Evolutionary conservation across 1,140 invertebrate genomes (phyloP).

Genomic region (Drosophila mauritiana): DNA sequence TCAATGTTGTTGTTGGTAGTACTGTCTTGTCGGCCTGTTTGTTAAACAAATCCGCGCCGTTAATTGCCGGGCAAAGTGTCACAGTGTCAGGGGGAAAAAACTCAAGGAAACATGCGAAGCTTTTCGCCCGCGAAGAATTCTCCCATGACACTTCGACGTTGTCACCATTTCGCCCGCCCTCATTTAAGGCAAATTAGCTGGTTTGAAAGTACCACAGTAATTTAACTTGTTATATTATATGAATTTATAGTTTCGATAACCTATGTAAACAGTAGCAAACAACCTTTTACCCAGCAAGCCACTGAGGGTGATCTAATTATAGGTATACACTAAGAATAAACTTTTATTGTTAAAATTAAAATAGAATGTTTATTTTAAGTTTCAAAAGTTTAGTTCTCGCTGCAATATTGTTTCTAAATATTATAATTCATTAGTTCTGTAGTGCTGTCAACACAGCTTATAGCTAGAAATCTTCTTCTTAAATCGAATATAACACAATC

Average conservation of each 20-base stretch:
- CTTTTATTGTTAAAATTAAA: no score
- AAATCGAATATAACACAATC: no score
- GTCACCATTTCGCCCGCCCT: neutral
- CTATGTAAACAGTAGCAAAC: no score
- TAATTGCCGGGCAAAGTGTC: slow-evolving; percentile 76
- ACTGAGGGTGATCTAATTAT: neutral
- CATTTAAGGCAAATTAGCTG: neutral
- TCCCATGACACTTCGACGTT: slow-evolving; percentile 61
- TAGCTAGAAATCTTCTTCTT: no score
- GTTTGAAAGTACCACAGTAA: no score
- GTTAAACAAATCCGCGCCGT: slow-evolving; percentile 78
- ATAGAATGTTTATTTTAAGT: neutral
- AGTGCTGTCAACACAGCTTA: no score
- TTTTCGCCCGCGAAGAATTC: slow-evolving; percentile 38
- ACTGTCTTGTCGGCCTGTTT: slow-evolving; percentile 63
- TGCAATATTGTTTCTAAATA: neutral
- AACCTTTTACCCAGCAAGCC: no score
- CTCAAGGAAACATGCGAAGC: slow-evolving; percentile 20
- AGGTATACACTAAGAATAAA: neutral
- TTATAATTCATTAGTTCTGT: no score
- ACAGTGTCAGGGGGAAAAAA: slow-evolving; percentile 36
- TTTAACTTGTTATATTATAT: no score
- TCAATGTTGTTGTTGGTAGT: slow-evolving; percentile 13
- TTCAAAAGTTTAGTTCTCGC: no score
- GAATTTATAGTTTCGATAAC: no score